These are phyloP conservation scores for Caenorhabditis imperialis DNA, from an alignment of 2,888 invertebrate genomes.

Conservation along the genomic window DNA sequence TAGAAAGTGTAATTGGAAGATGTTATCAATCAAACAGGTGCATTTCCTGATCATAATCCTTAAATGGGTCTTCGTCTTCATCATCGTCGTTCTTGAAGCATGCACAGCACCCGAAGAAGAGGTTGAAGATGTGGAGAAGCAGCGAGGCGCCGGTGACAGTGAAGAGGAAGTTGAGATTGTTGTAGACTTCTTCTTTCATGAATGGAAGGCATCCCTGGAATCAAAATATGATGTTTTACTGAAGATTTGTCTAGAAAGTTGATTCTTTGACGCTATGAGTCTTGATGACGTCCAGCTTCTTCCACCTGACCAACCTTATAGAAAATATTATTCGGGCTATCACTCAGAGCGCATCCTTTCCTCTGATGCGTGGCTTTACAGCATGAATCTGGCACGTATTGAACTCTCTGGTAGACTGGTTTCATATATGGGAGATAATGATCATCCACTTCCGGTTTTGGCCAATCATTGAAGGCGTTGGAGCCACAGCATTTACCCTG, in stretches of 20 bases:
- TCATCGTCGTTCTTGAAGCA: slow-evolving; percentile 40
- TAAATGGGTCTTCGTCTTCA: slow-evolving; percentile 34
- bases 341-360: slow-evolving; percentile 53
- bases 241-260: too few relatives aligned
- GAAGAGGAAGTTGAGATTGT: slow-evolving; percentile 56
- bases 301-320: slow-evolving; percentile 36
- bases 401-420: slow-evolving; percentile 30
- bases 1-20: too few relatives aligned
- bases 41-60: slow-evolving; percentile 50
- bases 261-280: background rate
- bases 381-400: slow-evolving; percentile 62
- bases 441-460: slow-evolving; percentile 50
- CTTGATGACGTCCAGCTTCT: background rate
- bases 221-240: background rate
- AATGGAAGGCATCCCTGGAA: slow-evolving; percentile 53
- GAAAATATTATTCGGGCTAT: slow-evolving; percentile 60
- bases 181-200: slow-evolving; percentile 50
- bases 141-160: slow-evolving; percentile 48
- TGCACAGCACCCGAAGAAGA: slow-evolving; percentile 41
- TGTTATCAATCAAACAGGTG: slow-evolving; percentile 37
- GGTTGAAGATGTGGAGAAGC: slow-evolving; percentile 26
- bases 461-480: slow-evolving; percentile 52
- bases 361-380: slow-evolving; percentile 41
- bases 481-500: slow-evolving; percentile 62
- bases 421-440: slow-evolving; percentile 37